phyloP scores from a whole-genome alignment of 2,797 vertebrate species.

The Microcaecilia unicolor region DNA sequence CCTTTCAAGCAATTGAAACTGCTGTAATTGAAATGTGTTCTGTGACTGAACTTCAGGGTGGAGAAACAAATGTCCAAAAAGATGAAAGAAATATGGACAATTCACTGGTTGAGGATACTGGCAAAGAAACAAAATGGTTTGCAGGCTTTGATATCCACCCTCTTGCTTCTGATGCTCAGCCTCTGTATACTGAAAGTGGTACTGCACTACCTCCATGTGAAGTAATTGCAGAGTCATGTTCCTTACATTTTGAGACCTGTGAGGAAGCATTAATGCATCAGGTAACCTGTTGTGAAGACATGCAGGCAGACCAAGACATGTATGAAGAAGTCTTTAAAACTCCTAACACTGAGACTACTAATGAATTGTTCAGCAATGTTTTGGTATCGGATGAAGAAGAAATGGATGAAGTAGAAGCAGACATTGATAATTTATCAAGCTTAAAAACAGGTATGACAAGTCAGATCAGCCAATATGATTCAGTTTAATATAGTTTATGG shows the following conservation, averaged over 20 bases:
- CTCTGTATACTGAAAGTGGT: too few species aligned
- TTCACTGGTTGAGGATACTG: too few species aligned
- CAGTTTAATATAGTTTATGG: too few species aligned
- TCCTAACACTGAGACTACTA: neutral
- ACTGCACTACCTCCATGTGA: too few species aligned
- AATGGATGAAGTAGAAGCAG: neutral
- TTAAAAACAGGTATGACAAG: conserved; percentile 28
- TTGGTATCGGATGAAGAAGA: conserved; percentile 6
- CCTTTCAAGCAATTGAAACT: neutral
- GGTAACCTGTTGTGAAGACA: neutral
- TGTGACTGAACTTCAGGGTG: conserved; percentile 3
- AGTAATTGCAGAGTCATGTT: too few species aligned
- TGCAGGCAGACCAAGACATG: conserved; percentile 4
- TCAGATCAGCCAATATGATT: too few species aligned
- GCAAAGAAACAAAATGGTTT: neutral
- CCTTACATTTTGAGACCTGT: neutral
- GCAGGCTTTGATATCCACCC: neutral
- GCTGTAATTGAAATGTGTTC: neutral
- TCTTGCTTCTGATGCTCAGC: too few species aligned
- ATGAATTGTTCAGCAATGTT: neutral
- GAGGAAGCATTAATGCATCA: neutral
- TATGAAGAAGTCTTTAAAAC: conserved; percentile 5
- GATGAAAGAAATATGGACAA: too few species aligned
- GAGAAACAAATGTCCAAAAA: too few species aligned
- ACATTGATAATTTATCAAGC: neutral